Evolutionary conservation across 1,140 invertebrate species (phyloP), one percentile per base, ranked within the genome.

Genomic region (Trachymyrmex cornetzi): DNA sequence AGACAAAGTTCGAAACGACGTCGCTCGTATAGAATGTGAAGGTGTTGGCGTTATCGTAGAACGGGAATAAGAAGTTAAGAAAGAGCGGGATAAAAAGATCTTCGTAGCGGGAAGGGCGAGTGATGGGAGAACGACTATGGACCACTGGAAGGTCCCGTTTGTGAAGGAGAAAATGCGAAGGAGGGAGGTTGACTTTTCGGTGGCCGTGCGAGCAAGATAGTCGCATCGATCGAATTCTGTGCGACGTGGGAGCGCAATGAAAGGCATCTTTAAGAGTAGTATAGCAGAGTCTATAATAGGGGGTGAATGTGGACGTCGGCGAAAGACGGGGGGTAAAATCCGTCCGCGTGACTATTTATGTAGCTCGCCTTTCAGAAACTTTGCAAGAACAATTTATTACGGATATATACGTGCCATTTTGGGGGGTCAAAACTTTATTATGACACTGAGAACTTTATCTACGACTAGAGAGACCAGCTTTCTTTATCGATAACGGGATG

Each of bases 331-430:
- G 48, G 48, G 48, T 79, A 74, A 61, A 61, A 84, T 63, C 53
- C 85, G 79, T 91, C 89, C 85, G 67, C 84, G 66, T 69, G 89
- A 92, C 91, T 93, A 93, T 94, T 94, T 93, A 92, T 94, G 92
- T 92, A 93, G 92, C 93, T 92, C 77, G 91, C 91, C 87, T 94
- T 92, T 91, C 66, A 90, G 93, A 94, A 94, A 94, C 91, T 94
- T 94, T 93, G 90, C 85, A 90, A 92, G 91, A 94, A 95, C 93
- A 94, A 95, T 95, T 94, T 94, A 94, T 95, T 94, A 94, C 92
- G 94, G 92, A 94, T 94, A 94, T 94, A 94, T 94, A 94, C 92
- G 93, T 94, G 92, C 92, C 93, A 94, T 94, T 94, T 94, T 6
- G 27, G 61, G 90, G 92, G 92, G 92, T 90, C 89, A 89, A 86